A percentile compares a stretch with the other conserved stretches of the same genome.
phyloP scores from a whole-genome alignment of 2,797 vertebrate genomes.

The Remorina albescens region DNA sequence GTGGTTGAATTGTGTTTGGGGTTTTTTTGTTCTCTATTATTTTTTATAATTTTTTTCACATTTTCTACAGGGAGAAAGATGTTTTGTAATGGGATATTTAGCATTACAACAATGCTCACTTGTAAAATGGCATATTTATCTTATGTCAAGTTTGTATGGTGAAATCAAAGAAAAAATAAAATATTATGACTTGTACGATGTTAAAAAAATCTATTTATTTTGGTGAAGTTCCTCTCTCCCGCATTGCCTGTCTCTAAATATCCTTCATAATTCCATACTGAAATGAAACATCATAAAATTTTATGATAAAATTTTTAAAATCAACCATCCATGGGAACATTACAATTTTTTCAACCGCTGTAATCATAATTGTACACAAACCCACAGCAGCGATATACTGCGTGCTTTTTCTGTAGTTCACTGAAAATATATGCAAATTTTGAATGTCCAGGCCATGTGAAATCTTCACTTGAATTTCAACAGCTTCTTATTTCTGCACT shows the following conservation, averaged over 20 bases:
- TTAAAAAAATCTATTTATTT: not conserved
- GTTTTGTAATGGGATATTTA: slow-evolving; percentile 72
- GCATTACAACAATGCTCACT: slow-evolving; percentile 41
- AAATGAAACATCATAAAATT: not conserved
- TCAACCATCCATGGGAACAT: not conserved
- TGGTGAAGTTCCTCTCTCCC: not conserved
- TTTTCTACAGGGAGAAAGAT: slow-evolving; percentile 60
- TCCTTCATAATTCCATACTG: not conserved
- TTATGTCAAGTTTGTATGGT: slow-evolving; percentile 67
- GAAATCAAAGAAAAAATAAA: slow-evolving; percentile 80
- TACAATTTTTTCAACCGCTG: not conserved
- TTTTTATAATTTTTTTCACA: slow-evolving; percentile 31
- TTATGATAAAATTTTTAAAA: not conserved
- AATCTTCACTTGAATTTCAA: slow-evolving; percentile 39
- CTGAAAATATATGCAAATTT: slow-evolving; percentile 18
- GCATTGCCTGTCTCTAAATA: not conserved
- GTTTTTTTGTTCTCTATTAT: no score
- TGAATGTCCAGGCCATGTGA: slow-evolving; percentile 28
- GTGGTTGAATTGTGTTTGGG: slow-evolving; percentile 21
- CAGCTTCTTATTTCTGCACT: slow-evolving; percentile 32
- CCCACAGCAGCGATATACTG: not conserved
- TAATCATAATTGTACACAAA: not conserved
- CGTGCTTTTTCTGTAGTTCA: not conserved
- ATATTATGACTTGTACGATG: slow-evolving; percentile 51
- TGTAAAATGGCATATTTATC: slow-evolving; percentile 53